Conservation (phyloP, 2,888 invertebrate species). For the Pristionchus fissidentatus region DNA sequence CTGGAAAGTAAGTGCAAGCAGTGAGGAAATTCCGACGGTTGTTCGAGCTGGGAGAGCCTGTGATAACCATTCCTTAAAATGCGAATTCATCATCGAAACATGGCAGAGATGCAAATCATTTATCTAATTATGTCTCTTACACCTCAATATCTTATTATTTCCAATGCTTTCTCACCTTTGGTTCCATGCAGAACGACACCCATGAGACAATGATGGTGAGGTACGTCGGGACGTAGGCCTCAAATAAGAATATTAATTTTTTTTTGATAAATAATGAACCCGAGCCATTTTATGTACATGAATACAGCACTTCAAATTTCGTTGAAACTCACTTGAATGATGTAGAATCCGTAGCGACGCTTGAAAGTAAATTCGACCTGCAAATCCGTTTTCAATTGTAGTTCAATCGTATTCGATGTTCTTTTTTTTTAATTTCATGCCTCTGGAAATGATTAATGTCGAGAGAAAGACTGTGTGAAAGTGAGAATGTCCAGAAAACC, state of each 20-base stretch:
- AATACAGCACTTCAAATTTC: neutral
- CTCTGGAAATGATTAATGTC: no score
- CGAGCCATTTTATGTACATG: neutral
- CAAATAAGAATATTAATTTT: constrained; percentile 48
- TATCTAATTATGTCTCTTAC: no score
- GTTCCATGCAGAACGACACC: constrained; percentile 76
- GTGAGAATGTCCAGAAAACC: no score
- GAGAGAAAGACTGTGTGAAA: no score
- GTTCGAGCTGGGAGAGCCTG: constrained; percentile 70
- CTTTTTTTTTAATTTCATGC: no score
- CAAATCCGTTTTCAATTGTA: constrained; percentile 52
- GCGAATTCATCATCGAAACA: neutral
- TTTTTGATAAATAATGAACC: neutral
- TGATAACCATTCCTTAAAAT: neutral
- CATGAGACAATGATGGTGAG: constrained; percentile 73
- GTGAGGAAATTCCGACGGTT: constrained; percentile 74
- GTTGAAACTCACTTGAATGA: constrained; percentile 64
- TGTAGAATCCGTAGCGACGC: constrained; percentile 75
- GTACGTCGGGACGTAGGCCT: constrained; percentile 75
- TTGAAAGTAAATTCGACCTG: constrained; percentile 74
- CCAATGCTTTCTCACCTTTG: no score
- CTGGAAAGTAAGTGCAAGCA: constrained; percentile 74
- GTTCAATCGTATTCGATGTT: neutral
- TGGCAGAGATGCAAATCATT: neutral
- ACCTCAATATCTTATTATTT: constrained; percentile 52